Evolutionary conservation across 2,888 invertebrate genomes (phyloP), one percentile per base, ranked within the genome.

Genomic region (Acanthosepion pharaonis): DNA sequence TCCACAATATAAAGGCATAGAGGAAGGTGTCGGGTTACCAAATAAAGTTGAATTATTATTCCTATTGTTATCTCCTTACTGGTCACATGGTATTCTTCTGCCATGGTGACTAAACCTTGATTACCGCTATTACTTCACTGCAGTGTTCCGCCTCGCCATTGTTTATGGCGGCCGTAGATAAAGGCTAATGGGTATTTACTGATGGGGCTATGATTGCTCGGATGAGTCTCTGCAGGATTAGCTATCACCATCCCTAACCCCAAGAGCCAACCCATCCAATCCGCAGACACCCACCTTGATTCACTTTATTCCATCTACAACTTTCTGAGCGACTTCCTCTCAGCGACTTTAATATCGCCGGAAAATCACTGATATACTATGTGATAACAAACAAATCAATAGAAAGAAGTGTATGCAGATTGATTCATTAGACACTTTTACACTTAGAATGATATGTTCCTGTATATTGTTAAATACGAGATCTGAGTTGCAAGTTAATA

Each of bases 31-130:
- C 78, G 33, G 78, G 78, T 11, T 78, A 33, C 78, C 78, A 78
- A 78, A 78, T 78, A 78, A 78, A 78, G 78, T 78, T 78, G 78
- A 78, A 78, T 78, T 78, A 78, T 78, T 78, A 78, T 78, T 78
- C 78, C 78, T 78, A 78, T 78, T 78, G 78, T 78, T 78, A 78
- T 78, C 78, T 78, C n/a, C 78, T 78, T 78, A 78, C 78, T 78
- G 78, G 78, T 78, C 78, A 78, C 78, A 78, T 78, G 78, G n/a
- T 78, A n/a, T 78, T 78, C 78, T 78, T n/a, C 78, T 78, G 78
- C 78, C 78, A 78, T 78, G 78, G 78, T 78, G 78, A 78, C 78
- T 78, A 78, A 78, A 78, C 78, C n/a, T 78, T 78, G 78, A 78
- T 78, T 78, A 78, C 78, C 78, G 78, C 78, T n/a, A 78, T 78